Evolutionary conservation across 2,888 invertebrate genomes (phyloP).

Genomic region (Lampropteryx suffumata): DNA sequence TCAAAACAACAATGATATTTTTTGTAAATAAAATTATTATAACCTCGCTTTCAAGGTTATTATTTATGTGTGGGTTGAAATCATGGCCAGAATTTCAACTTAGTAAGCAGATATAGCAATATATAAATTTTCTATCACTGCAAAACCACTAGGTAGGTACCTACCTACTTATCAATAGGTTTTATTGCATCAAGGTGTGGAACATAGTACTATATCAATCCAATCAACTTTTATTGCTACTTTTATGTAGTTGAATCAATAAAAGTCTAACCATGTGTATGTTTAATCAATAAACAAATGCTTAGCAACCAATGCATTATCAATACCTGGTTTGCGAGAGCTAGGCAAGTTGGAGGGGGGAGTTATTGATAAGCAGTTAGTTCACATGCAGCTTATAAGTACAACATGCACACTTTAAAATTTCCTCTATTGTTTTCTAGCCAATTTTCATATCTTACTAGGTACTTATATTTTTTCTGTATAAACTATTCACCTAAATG

Average conservation of each 20-base stretch:
- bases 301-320: constrained; percentile 24
- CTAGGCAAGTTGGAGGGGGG: not conserved
- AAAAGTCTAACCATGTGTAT: not conserved
- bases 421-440: too few relatives aligned
- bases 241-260: constrained; percentile 6
- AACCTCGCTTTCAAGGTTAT: constrained; percentile 71
- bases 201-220: not conserved
- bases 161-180: too few relatives aligned
- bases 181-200: too few relatives aligned
- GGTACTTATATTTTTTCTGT: too few relatives aligned
- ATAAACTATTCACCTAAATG: too few relatives aligned
- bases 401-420: not conserved
- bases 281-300: constrained; percentile 14
- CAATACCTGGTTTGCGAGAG: constrained; percentile 13
- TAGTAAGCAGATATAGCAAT: too few relatives aligned
- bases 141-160: too few relatives aligned
- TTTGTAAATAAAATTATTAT: constrained; percentile 41
- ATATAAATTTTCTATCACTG: too few relatives aligned
- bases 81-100: constrained; percentile 43
- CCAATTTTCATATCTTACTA: too few relatives aligned
- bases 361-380: constrained; percentile 16
- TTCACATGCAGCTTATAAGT: not conserved
- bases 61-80: constrained; percentile 52
- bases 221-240: not conserved
- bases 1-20: constrained; percentile 15